phyloP scores from a whole-genome alignment of 53 echinoderm and acorn worm species.

The Actinopyga echinites region DNA sequence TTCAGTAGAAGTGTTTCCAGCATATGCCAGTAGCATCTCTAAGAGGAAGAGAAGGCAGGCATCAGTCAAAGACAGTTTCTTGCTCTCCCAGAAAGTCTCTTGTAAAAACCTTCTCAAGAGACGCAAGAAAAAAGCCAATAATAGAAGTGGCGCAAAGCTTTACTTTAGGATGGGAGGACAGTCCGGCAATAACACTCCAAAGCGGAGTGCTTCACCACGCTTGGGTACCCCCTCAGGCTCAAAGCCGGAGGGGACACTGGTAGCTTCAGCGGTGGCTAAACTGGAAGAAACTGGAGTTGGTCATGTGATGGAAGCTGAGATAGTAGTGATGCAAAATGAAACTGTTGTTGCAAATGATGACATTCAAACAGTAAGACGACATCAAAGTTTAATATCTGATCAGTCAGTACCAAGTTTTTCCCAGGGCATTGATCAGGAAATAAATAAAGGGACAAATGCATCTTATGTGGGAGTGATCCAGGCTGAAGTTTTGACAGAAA shows the following conservation, averaged over 20 bases:
- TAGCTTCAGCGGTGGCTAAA: neutral
- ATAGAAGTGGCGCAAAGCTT: slow-evolving; percentile 28
- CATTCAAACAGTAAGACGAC: neutral
- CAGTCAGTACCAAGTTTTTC: too few species aligned
- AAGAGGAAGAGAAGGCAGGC: slow-evolving; percentile 20
- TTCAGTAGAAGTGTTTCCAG: slow-evolving; percentile 2
- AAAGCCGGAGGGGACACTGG: neutral
- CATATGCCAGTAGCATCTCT: neutral
- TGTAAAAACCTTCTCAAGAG: slow-evolving; percentile 18
- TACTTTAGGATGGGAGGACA: slow-evolving; percentile 45
- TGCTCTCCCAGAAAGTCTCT: slow-evolving; percentile 29
- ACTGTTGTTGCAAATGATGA: neutral
- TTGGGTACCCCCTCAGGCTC: neutral
- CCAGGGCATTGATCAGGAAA: too few species aligned
- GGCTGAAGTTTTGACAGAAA: neutral
- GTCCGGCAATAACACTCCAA: slow-evolving; percentile 35
- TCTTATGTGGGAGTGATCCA: too few species aligned
- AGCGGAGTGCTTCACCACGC: slow-evolving; percentile 31
- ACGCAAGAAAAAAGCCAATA: slow-evolving; percentile 29
- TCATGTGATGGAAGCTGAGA: neutral
- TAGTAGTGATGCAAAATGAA: neutral
- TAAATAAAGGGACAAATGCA: too few species aligned
- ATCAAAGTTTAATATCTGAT: neutral
- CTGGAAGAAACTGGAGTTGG: neutral
- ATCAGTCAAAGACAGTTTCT: slow-evolving; percentile 17